Evolutionary conservation across 2,888 invertebrate genomes (phyloP), one percentile per base, ranked within the genome.

Genomic region (Xanthia icteritia): DNA sequence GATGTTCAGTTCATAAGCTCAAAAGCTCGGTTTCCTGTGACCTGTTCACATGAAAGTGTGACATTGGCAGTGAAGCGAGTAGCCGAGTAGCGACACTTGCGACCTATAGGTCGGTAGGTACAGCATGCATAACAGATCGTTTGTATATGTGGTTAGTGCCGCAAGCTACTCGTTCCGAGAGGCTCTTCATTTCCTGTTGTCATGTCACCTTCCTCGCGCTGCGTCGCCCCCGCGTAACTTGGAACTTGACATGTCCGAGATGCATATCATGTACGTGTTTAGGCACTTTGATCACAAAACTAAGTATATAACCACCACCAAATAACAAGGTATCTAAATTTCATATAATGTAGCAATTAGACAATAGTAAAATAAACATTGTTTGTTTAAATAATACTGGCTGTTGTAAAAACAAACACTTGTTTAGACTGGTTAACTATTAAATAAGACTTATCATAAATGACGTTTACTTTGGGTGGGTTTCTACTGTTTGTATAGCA

Each of bases 141-240:
- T 42, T n/a, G n/a, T 45, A 31, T 42, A 17, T 20, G 27, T 20
- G 15, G 9, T 36, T 39, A 20, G 20, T 20, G 36, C 45, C 23
- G 5, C 63, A n/a, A 61, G 15, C 51, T 45, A 45, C 23, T 60
- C 51, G 58, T 51, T 67, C 20, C 51, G 45, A 17, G 54, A 13
- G 51, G 61, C n/a, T 76, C 42, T 78, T 83, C 70, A 85, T 83
- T 83, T 83, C 83, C 83, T 82, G 27, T 5, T 78, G 85, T 85
- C 85, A 82, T 61, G 58, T 69, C 15, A 39, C 61, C 67, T n/a
- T 13, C 23, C 48, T 31, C 39, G 63, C 56, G 58, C 51, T 31
- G 64, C 45, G 27, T 42, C 45, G 20, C 23, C 45, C 6, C 13
- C 61, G 39, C 36, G 17, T 60, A 6, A 31, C 42, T 66, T 71